A percentile compares a stretch with the other conserved stretches of the same genome.
Evolutionary conservation across 1,140 invertebrate genomes (phyloP).

Genomic region (Chrysoperla carnea): DNA sequence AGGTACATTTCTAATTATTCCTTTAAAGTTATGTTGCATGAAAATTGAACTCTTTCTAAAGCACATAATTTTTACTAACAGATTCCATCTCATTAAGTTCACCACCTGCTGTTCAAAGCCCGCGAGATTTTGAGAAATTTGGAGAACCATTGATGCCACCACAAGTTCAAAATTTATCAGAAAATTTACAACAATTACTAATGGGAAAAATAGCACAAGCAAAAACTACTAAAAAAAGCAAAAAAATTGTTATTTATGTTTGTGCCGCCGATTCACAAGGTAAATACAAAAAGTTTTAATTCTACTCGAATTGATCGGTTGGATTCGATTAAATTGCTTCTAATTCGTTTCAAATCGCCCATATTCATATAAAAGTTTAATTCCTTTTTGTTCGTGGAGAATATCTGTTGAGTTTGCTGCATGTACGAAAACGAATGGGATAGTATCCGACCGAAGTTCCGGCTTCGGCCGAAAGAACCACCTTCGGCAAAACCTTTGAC

Average conservation of each 20-base stretch:
- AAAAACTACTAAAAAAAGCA: constrained; percentile 25
- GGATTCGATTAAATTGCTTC: too few relatives aligned
- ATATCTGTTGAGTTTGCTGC: too few relatives aligned
- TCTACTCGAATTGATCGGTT: too few relatives aligned
- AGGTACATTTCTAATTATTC: constrained; percentile 17
- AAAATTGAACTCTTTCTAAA: not conserved
- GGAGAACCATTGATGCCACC: constrained; percentile 17
- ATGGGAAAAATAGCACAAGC: constrained; percentile 31
- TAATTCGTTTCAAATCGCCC: too few relatives aligned
- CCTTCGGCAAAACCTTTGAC: too few relatives aligned
- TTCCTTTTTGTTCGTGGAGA: too few relatives aligned
- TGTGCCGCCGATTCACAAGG: constrained; percentile 50
- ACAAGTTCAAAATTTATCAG: constrained; percentile 28
- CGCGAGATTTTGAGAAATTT: constrained; percentile 16
- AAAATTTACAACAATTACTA: constrained; percentile 29
- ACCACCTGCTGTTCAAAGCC: constrained; percentile 24
- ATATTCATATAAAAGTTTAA: too few relatives aligned
- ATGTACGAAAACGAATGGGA: too few relatives aligned
- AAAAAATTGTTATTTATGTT: constrained; percentile 47
- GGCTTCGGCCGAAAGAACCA: too few relatives aligned
- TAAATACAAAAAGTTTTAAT: constrained; percentile 11
- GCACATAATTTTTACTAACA: constrained; percentile 12
- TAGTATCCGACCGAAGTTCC: too few relatives aligned
- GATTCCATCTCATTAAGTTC: constrained; percentile 41
- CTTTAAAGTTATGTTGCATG: not conserved